Conservation (phyloP, 2,113 vertebrate genomes). For the Sarotherodon lohbergeri region DNA sequence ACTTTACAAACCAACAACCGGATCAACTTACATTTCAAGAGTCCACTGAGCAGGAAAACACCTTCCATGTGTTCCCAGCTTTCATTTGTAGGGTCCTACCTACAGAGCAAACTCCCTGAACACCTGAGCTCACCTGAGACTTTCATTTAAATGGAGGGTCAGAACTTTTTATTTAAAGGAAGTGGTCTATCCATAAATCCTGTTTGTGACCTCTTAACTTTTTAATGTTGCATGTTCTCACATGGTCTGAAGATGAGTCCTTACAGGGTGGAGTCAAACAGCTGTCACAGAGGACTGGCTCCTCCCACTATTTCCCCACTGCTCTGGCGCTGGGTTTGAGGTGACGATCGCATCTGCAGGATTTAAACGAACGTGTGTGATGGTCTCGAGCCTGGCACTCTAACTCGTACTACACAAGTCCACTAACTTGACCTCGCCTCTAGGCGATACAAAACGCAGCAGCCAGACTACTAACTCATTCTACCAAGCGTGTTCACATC, state of each 20-base stretch:
- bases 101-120: not conserved
- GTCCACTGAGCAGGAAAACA: no score
- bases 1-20: no score
- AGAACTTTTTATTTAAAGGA: not conserved
- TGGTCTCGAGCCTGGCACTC: not conserved
- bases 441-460: no score
- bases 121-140: not conserved
- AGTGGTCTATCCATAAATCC: not conserved
- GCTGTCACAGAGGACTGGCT: not conserved
- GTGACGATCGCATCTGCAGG: not conserved
- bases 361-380: not conserved
- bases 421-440: not conserved
- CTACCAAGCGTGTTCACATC: no score
- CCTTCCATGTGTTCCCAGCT: no score
- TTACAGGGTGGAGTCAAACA: not conserved
- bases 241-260: not conserved
- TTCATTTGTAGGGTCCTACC: no score
- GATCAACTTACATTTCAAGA: no score
- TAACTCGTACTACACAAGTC: not conserved
- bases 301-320: not conserved
- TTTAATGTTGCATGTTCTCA: not conserved
- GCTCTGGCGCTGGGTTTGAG: not conserved
- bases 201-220: not conserved
- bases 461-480: no score
- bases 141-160: not conserved